These are phyloP conservation scores for Octopus bimaculoides DNA, from an alignment of 1,140 invertebrate genomes.

Conservation along the genomic window DNA sequence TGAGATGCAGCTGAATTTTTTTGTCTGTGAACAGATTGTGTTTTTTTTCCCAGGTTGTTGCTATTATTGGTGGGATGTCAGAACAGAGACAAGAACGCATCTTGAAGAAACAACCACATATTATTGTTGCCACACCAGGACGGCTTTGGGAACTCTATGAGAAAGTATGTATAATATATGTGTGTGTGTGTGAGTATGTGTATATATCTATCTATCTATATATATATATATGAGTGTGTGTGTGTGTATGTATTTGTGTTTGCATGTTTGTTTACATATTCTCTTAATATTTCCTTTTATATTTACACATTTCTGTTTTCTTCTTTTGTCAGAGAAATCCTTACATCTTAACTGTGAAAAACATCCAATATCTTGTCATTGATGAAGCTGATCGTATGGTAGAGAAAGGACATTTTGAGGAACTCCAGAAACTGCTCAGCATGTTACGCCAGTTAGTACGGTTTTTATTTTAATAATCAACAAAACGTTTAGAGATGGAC, in stretches of 20 bases:
- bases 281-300: background rate
- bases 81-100: conserved; percentile 86
- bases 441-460: too few species aligned
- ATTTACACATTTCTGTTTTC: background rate
- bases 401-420: conserved; percentile 93
- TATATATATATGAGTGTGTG: too few species aligned
- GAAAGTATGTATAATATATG: conserved; percentile 56
- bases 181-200: too few species aligned
- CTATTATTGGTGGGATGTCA: conserved; percentile 86
- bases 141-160: conserved; percentile 89
- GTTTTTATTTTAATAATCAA: too few species aligned
- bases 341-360: conserved; percentile 52
- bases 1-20: too few species aligned
- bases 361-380: conserved; percentile 78
- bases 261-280: too few species aligned
- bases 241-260: too few species aligned
- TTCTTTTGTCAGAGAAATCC: conserved; percentile 36
- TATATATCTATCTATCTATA: too few species aligned
- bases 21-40: too few species aligned
- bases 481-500: too few species aligned
- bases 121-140: conserved; percentile 94
- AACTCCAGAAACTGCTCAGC: conserved; percentile 75
- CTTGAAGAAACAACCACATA: conserved; percentile 76
- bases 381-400: conserved; percentile 99
- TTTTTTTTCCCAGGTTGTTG: conserved; percentile 63